Conservation (phyloP, 2,888 invertebrate genomes). For the Philhelius pedissequus region DNA sequence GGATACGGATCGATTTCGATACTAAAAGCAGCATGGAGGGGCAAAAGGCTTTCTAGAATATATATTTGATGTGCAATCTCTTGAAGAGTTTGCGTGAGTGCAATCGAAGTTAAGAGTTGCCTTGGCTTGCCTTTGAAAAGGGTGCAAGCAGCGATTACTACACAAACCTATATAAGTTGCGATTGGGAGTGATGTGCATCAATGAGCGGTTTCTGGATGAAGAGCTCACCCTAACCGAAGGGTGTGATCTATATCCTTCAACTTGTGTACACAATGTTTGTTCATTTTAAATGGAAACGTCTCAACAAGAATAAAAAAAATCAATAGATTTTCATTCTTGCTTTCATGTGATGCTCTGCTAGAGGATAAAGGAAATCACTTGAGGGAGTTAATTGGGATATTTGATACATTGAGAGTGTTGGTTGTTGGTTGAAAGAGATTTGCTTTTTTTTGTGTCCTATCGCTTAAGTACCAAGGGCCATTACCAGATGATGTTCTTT, state of each 20-base stretch:
- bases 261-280: slow-evolving; percentile 9
- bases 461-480: slow-evolving; percentile 14
- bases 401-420: slow-evolving; percentile 37
- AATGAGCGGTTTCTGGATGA: slow-evolving; percentile 7
- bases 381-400: slow-evolving; percentile 59
- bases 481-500: slow-evolving; percentile 11
- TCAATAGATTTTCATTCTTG: slow-evolving; percentile 28
- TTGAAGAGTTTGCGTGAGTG: slow-evolving; percentile 53
- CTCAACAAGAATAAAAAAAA: slow-evolving; percentile 12
- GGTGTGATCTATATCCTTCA: slow-evolving; percentile 30
- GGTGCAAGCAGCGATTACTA: neutral
- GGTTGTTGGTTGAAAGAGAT: neutral
- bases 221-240: neutral
- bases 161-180: neutral
- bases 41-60: neutral
- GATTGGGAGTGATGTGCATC: slow-evolving; percentile 23
- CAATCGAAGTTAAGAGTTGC: slow-evolving; percentile 49
- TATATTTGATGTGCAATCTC: slow-evolving; percentile 32
- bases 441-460: neutral
- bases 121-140: slow-evolving; percentile 15
- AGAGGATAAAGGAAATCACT: slow-evolving; percentile 33
- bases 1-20: slow-evolving; percentile 47
- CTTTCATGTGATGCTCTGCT: slow-evolving; percentile 66
- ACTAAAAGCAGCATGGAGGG: neutral
- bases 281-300: slow-evolving; percentile 26